phyloP scores from a whole-genome alignment of 23 tunicate species.

The Trididemnum clinides region DNA sequence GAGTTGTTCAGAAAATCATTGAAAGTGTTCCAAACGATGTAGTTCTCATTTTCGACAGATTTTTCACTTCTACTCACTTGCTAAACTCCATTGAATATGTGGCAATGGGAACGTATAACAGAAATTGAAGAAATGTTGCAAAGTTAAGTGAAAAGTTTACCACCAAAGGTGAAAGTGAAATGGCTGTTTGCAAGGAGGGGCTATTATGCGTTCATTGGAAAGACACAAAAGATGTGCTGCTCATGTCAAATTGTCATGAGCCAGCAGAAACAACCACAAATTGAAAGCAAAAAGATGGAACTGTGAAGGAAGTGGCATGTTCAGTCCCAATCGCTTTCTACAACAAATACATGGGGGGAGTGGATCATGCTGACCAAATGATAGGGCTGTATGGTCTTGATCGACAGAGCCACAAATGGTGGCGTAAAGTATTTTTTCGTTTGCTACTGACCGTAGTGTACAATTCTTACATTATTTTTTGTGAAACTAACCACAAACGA shows the following conservation, averaged over 20 bases:
- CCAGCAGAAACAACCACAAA: too few species aligned
- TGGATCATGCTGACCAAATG: too few species aligned
- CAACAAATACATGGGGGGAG: conserved; percentile 22
- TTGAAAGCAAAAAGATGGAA: conserved; percentile 23
- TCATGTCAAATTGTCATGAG: too few species aligned
- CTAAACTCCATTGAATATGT: conserved; percentile 8
- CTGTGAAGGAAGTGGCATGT: conserved; percentile 9
- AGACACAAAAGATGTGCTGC: too few species aligned
- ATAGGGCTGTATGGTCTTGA: too few species aligned
- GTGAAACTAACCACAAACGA: conserved; percentile 12
- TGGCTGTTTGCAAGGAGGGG: conserved; percentile 25
- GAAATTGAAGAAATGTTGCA: conserved; percentile 17
- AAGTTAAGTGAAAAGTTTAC: conserved; percentile 4
- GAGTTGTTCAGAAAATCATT: conserved; percentile 5
- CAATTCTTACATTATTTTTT: conserved; percentile 24
- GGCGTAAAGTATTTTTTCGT: background rate
- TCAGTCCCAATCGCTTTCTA: conserved; percentile 25
- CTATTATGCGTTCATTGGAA: too few species aligned
- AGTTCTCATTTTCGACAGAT: too few species aligned
- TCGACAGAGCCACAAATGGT: background rate
- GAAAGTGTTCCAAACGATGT: background rate
- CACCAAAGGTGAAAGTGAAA: too few species aligned
- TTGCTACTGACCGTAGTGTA: too few species aligned
- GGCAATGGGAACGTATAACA: conserved; percentile 28
- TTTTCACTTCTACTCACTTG: too few species aligned